Evolutionary conservation across 1,140 invertebrate species (phyloP), one percentile per base, ranked within the genome.

Genomic region (Drosophila gunungcola): DNA sequence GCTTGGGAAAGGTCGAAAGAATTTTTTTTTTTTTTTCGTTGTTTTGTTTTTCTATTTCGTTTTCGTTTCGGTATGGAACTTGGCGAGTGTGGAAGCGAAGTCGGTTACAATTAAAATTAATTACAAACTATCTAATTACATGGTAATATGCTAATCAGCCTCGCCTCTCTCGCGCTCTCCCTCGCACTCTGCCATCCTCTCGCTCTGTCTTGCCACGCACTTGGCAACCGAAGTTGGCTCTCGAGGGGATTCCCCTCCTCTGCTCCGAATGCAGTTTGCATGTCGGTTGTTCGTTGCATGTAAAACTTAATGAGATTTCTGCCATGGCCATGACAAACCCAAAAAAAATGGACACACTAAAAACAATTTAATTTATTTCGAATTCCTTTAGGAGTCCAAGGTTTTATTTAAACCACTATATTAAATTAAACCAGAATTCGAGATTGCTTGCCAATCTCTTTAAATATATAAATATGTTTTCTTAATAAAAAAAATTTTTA

Each of bases 111-210:
- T 86, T 88, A 83, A 84, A 79, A 79, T 88, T 61, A 85, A 75
- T 86, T 79, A 75, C 75, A 67, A 84, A 84, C 80, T 75, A 84
- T 84, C 70, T 84, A 86, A 86, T 86, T 89, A 89, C 56, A 69
- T 55, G 74, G 61, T 61, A 83, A 79, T 89, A 89, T 86, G 82
- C 79, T 89, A 86, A 86, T 70, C 75, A 86, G 82, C 61, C 68
- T 48, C 43, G 60, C 53, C 67, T 36, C 38, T 62, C 42, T 7
- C 43, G 10, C 57, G 4, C 13, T 42, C 67, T 34, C 39, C 21
- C 42, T 36, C 21, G 4, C 69, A n/a, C 42, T 3, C 43, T 13
- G 48, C 13, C 9, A 16, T 16, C 32, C 39, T 72, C 63, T 60
- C 48, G 53, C 36, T 60, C 43, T 53, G 16, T 13, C 69, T 53